Evolutionary conservation across 2,888 invertebrate genomes (phyloP).

Genomic region (Chesias legatella): DNA sequence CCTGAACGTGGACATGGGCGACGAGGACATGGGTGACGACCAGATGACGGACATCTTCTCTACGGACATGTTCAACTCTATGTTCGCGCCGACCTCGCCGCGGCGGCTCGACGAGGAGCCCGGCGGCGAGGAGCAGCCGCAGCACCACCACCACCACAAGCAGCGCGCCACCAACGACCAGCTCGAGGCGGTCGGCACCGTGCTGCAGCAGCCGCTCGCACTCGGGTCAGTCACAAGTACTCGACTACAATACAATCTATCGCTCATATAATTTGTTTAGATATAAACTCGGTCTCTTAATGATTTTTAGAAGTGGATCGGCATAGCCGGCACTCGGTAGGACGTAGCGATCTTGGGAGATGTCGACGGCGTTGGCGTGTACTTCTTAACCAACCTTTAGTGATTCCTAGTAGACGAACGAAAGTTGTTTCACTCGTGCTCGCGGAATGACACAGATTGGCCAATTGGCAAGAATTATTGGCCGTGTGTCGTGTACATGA

Average conservation of each 20-base stretch:
- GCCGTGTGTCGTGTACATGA: no score
- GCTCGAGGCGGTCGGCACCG: conserved; percentile 88
- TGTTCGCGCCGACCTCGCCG: conserved; percentile 57
- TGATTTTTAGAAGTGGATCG: no score
- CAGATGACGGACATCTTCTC: conserved; percentile 82
- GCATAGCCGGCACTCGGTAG: no score
- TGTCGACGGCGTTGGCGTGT: no score
- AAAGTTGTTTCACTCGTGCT: no score
- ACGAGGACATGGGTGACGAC: conserved; percentile 83
- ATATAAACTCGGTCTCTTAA: no score
- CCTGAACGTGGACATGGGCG: conserved; percentile 66
- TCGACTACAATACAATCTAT: not conserved
- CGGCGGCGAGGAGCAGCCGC: conserved; percentile 36
- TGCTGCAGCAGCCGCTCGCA: conserved; percentile 98
- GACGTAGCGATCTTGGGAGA: no score
- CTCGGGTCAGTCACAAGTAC: conserved; percentile 84
- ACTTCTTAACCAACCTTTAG: no score
- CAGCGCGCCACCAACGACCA: conserved; percentile 36
- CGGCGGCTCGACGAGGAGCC: conserved; percentile 45
- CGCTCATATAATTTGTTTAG: no score
- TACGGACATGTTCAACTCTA: conserved; percentile 86
- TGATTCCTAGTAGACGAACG: no score
- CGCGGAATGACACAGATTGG: no score
- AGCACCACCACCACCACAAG: conserved; percentile 40
- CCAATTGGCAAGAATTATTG: no score